Base-by-base conservation (phyloP, 2,797 vertebrate species). In the Limosa lapponica region DNA sequence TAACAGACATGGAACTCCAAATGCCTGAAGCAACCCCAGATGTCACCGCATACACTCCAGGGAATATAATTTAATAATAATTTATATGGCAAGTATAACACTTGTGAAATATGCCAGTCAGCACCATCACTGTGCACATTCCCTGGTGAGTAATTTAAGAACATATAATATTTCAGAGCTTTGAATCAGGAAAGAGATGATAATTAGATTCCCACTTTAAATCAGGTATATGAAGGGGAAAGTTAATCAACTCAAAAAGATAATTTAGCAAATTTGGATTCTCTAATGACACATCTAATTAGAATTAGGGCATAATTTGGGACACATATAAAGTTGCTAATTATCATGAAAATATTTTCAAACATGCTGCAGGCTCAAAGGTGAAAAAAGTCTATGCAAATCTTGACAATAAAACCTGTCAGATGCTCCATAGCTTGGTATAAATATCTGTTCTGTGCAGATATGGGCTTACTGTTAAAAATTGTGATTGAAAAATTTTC, bases 21-120 rank as follows among this genome's bases (percentile, higher is more conserved):
- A 97, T 87, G 96, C 96, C 93, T 92, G 92, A 97, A 97, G 78
- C 86, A 90, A 96, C 94, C 94, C 95, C 97, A 98, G 96, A 97
- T 97, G 97, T 97, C 95, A 89, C 59, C 28, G 30, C 49, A 91
- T 87, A 91, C 55, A 87, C 95, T 96, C 87, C 83, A 94, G 94
- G 94, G 91, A 97, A 96, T 95, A 89, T 75, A 97, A 97, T 97
- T 98, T 95, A 96, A 97, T 90, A 96, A 95, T 97, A 86, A 97
- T 96, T 97, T 96, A 90, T 92, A 95, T 67, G 85, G 74, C 90
- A 96, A 96, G 74, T 88, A 59, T 92, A 96, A 88, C 89, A 96
- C 75, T 97, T 93, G 87, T 96, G 85, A 94, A 97, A 97, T 96
- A 94, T 96, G 88, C 80, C 88, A 96, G 96, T 97, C 80, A 91